phyloP scores from a whole-genome alignment of 2,797 vertebrate species.

The Parauchenoglanis punctatus region DNA sequence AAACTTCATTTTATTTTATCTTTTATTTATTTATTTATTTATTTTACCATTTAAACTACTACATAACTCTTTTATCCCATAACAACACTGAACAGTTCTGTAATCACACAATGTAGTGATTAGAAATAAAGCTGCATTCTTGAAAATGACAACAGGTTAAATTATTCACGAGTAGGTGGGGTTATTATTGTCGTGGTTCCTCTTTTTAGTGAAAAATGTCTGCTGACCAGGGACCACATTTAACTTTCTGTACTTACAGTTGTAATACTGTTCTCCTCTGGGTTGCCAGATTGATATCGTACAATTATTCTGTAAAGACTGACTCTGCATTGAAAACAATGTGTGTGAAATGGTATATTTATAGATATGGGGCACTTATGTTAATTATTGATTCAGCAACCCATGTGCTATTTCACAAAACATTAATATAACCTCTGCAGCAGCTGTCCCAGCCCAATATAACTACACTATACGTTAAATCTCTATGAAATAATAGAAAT shows the following conservation, averaged over 20 bases:
- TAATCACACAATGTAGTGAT: not conserved
- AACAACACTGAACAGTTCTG: not conserved
- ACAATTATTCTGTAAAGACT: too few species aligned
- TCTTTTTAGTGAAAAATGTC: not conserved
- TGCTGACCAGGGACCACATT: not conserved
- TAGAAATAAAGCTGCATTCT: not conserved
- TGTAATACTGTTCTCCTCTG: not conserved
- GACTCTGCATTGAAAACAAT: not conserved
- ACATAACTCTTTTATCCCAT: not conserved
- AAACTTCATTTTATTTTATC: not conserved
- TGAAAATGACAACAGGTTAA: not conserved
- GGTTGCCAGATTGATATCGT: not conserved
- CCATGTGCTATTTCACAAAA: too few species aligned
- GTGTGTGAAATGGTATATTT: not conserved
- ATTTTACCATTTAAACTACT: not conserved
- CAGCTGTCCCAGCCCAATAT: too few species aligned
- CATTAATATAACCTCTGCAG: too few species aligned
- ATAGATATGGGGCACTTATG: not conserved
- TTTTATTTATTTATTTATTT: too few species aligned
- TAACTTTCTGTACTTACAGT: not conserved
- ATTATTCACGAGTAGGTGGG: not conserved
- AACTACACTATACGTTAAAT: too few species aligned
- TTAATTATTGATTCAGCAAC: not conserved
- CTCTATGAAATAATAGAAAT: too few species aligned
- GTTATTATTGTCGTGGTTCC: not conserved